Evolutionary conservation across 2,888 invertebrate genomes (phyloP), one percentile per base, ranked within the genome.

Genomic region (Tryphoninae sp.): DNA sequence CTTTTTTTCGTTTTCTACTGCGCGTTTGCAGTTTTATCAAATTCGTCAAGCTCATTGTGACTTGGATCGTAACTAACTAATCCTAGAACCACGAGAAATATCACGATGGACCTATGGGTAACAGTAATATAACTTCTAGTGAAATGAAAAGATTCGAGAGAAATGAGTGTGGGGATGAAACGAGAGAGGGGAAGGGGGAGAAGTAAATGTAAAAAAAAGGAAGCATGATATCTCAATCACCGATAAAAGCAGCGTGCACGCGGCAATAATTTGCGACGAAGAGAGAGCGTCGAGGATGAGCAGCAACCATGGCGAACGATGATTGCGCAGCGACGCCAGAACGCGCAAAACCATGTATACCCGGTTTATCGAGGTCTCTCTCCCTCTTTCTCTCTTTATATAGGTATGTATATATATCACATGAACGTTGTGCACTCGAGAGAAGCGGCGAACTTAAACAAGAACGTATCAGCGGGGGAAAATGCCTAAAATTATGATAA

Each of bases 401-500:
- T 55, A 55, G 11, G 33, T 42, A 75, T n/a, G 11, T 71, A 23
- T 23, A 67, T 72, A 53, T 26, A 71, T 42, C 19, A 74, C 45
- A 55, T 58, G 61, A 53, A 23, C 26, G 51, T 26, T 45, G 62
- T 42, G 40, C 49, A 71, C 51, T 40, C 59, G 16, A 16, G 62
- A 64, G 76, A 69, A 79, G 77, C 77, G 77, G 79, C 74, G 76
- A 81, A 72, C 83, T 73, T 53, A 80, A 87, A 88, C 85, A 80
- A 87, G 89, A 89, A 87, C 86, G 83, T 82, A 82, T 82, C 75
- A 79, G 58, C 73, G 69, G 82, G 86, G 86, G 87, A 88, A 84
- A 89, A 89, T 89, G 88, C 90, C 89, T 84, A 87, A 91, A 92
- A 92, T 92, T 92, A 92, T 89, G 89, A 91, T 92, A 92, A 92